These are phyloP conservation scores for Lethenteron camtschaticum DNA, from an alignment of 2,113 vertebrate genomes.

Conservation along the genomic window DNA sequence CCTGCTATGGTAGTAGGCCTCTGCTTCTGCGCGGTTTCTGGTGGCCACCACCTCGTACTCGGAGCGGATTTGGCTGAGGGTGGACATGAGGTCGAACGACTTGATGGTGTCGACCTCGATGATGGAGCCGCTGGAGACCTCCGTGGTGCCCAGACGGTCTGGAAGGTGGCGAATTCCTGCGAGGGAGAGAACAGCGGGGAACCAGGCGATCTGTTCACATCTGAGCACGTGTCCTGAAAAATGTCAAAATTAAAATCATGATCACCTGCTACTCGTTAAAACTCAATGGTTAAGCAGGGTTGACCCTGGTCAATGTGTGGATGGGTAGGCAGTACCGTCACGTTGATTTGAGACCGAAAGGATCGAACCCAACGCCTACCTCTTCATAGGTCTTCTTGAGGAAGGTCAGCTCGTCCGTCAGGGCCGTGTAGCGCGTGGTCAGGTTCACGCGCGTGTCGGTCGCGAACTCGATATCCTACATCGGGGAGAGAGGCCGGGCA, in stretches of 20 bases:
- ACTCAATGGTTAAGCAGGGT: too few relatives aligned
- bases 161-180: conserved; percentile 19
- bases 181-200: background rate
- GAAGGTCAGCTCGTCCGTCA: conserved; percentile 19
- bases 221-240: background rate
- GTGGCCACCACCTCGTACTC: conserved; percentile 21
- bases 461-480: conserved; percentile 20
- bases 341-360: too few relatives aligned
- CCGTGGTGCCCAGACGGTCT: conserved; percentile 19
- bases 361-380: conserved; percentile 9
- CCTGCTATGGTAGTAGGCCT: conserved; percentile 21
- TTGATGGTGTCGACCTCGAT: conserved; percentile 22
- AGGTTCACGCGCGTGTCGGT: conserved; percentile 18
- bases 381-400: conserved; percentile 20
- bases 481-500: background rate
- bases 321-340: too few relatives aligned
- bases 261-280: too few relatives aligned
- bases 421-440: conserved; percentile 17
- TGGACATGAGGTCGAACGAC: conserved; percentile 20
- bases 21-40: conserved; percentile 22
- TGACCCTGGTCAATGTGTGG: too few relatives aligned
- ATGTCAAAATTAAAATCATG: background rate
- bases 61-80: conserved; percentile 19
- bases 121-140: conserved; percentile 19
- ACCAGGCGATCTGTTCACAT: background rate